Evolutionary conservation across 2,797 vertebrate genomes (phyloP).

Genomic region (Pangasius djambal): DNA sequence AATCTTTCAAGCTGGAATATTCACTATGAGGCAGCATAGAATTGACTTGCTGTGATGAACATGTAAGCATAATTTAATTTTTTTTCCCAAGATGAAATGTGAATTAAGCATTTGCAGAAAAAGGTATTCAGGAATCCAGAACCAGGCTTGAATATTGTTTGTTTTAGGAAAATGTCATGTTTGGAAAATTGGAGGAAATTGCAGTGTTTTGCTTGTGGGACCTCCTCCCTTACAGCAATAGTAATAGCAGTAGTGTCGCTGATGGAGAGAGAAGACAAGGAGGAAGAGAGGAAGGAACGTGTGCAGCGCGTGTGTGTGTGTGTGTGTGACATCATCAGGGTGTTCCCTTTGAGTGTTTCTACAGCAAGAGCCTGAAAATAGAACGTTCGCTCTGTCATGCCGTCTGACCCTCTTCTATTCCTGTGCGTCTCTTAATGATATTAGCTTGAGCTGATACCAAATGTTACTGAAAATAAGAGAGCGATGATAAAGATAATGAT

Average conservation of each 20-base stretch:
- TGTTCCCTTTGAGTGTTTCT: slow-evolving; percentile 16
- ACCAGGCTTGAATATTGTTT: neutral
- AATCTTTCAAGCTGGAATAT: neutral
- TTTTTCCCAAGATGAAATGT: neutral
- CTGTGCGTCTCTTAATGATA: neutral
- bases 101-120: neutral
- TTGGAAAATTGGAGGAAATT: neutral
- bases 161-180: neutral
- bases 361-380: slow-evolving; percentile 18
- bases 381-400: neutral
- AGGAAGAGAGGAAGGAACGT: neutral
- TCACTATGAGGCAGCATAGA: neutral
- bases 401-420: neutral
- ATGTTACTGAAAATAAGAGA: neutral
- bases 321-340: slow-evolving; percentile 26
- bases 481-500: neutral
- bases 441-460: neutral
- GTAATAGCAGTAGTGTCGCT: no score
- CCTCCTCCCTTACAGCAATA: neutral
- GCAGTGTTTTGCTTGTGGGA: neutral
- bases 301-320: neutral
- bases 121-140: neutral
- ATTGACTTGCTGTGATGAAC: neutral
- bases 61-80: neutral
- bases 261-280: neutral